Percentiles rank a stretch among this genome's conserved stretches.
Conservation (phyloP, 2,113 vertebrate genomes). For the Odobenus rosmarus region DNA sequence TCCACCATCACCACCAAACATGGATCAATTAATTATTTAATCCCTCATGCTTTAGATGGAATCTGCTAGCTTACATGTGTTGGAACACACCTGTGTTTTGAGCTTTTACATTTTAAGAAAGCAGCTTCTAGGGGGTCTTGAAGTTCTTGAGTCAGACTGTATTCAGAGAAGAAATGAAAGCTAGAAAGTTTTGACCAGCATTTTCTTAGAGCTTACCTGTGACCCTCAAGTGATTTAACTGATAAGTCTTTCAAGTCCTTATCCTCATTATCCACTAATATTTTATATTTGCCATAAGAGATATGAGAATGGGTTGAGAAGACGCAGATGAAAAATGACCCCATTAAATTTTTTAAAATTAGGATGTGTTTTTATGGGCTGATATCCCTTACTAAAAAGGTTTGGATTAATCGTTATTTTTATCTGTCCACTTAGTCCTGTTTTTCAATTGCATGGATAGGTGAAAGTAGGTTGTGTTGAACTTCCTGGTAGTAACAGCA, state of each 20-base stretch:
- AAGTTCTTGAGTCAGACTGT: conserved; percentile 20
- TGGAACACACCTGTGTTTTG: background rate
- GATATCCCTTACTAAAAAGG: background rate
- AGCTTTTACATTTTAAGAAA: background rate
- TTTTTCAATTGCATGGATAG: background rate
- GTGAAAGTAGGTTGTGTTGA: background rate
- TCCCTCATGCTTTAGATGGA: background rate
- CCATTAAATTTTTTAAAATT: conserved; percentile 18
- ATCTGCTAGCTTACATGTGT: background rate
- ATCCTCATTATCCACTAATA: background rate
- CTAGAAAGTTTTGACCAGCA: background rate
- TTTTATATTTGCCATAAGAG: conserved; percentile 44
- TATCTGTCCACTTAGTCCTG: background rate
- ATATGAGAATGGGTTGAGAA: background rate
- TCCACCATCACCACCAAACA: background rate
- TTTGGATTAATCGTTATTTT: conserved; percentile 33
- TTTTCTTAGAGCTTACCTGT: conserved; percentile 38
- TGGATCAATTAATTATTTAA: background rate
- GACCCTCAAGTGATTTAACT: conserved; percentile 3
- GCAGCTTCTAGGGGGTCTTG: background rate
- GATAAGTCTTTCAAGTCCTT: background rate
- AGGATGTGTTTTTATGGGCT: background rate
- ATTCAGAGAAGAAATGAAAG: conserved; percentile 29
- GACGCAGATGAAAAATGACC: background rate
- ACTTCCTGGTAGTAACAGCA: background rate